Evolutionary conservation across 2,113 vertebrate genomes (phyloP).

Genomic region (Anolis carolinensis): DNA sequence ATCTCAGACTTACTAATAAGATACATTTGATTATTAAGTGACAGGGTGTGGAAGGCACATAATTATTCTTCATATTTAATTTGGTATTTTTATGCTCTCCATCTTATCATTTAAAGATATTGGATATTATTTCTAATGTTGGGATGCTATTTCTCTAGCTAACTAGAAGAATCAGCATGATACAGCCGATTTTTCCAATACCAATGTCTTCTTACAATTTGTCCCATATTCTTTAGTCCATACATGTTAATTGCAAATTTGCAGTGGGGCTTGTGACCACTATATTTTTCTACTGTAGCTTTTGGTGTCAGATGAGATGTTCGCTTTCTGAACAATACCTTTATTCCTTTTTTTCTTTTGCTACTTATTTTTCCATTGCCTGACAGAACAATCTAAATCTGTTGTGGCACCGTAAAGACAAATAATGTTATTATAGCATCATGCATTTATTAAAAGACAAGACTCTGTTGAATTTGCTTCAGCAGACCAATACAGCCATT

Average conservation of each 20-base stretch:
- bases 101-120: not conserved
- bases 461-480: not conserved
- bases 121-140: not conserved
- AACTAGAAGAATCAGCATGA: not conserved
- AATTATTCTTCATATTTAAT: not conserved
- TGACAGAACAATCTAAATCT: slow-evolving; percentile 3
- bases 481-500: not conserved
- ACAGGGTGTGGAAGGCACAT: not conserved
- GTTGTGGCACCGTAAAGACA: not conserved
- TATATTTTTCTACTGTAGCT: not conserved
- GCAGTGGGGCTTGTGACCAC: not conserved
- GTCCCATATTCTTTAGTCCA: not conserved
- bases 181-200: not conserved
- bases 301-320: not conserved
- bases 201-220: not conserved
- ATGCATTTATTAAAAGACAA: not conserved
- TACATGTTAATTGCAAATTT: not conserved
- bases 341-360: not conserved
- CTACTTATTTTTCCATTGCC: not conserved
- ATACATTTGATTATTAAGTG: not conserved
- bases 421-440: not conserved
- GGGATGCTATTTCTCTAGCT: not conserved
- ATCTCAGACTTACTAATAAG: not conserved
- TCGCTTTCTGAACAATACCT: not conserved
- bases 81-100: not conserved